Evolutionary conservation across 1,140 invertebrate genomes (phyloP), one percentile per base, ranked within the genome.

Genomic region (Drosophila seguyi): DNA sequence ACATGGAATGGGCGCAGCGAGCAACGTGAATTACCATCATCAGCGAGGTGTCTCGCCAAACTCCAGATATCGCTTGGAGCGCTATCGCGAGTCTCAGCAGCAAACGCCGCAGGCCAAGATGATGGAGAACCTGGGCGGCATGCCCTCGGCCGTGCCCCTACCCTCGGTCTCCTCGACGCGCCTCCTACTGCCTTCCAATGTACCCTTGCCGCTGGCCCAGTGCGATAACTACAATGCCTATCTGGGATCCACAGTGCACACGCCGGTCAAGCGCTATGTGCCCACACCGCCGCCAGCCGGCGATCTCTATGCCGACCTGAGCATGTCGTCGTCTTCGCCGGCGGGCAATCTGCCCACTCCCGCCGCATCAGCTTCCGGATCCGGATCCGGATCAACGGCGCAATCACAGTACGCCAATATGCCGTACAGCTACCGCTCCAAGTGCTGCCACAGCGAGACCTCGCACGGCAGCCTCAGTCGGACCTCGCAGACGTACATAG

Each of bases 191-290:
- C 62, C 85, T 38, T 60, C 76, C 27, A 81, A 76, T 18, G 61
- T 81, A 41, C 44, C 79, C 34, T 52, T 74, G 16, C 78, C 79
- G 13, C 29, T 86, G 7, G 53, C 69, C 56, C 80, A 80, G 27
- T 88, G 75, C 27, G 91, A 92, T 41, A 75, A 83, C 7, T 91
- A 82, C n/a, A 68, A 69, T 44, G 75, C 79, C 13, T 93, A 92
- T 62, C 65, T 93, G 41, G 79, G 90, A 1, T 90, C 92, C 14
- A 81, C 91, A 13, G 92, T 92, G 13, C 92, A 93, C 50, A 93
- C 92, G 25, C 92, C 92, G 5, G 92, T 93, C 0, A 93, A 93
- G 66, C 80, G 92, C 0, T 93, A 93, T 60, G 81, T 93, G 16
- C 92, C 92, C 6, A 92, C 92, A 4, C 92, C 92, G n/a, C 92